phyloP scores from a whole-genome alignment of 1,140 invertebrate species.

The Lepidotrigona ventralis region DNA sequence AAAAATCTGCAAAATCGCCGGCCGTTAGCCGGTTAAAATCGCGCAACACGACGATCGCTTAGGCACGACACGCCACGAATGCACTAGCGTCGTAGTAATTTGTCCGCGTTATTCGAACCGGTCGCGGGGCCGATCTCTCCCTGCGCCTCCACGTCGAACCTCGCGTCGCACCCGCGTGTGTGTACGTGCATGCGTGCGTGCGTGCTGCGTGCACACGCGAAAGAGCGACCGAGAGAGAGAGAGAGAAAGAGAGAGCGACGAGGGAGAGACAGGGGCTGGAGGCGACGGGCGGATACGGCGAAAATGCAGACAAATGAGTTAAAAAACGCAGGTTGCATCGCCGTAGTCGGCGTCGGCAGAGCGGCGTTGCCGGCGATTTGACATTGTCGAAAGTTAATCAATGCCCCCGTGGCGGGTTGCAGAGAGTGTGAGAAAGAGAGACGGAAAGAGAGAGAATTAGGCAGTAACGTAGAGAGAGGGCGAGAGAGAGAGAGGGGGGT shows the following conservation, averaged over 20 bases:
- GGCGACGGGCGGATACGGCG: conserved; percentile 46
- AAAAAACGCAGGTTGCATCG: conserved; percentile 71
- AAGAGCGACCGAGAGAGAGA: conserved; percentile 14
- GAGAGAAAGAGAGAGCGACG: conserved; percentile 39
- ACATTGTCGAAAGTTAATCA: conserved; percentile 81
- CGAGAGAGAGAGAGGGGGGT: conserved; percentile 21
- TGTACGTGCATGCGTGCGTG: conserved; percentile 22
- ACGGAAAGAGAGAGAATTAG: conserved; percentile 13
- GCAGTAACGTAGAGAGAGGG: neutral
- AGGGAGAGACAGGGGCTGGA: conserved; percentile 44
- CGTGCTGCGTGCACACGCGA: conserved; percentile 26
- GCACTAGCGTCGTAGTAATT: conserved; percentile 71
- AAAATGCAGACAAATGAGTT: conserved; percentile 74
- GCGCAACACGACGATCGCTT: conserved; percentile 62
- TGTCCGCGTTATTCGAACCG: conserved; percentile 76
- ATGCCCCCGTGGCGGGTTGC: conserved; percentile 64
- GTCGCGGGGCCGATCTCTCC: conserved; percentile 59
- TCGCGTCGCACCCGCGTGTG: neutral
- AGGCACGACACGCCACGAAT: conserved; percentile 62
- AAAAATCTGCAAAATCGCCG: conserved; percentile 63
- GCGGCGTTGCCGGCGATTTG: conserved; percentile 74
- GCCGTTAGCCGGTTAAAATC: conserved; percentile 62
- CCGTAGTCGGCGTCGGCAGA: conserved; percentile 57
- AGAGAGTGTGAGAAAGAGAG: neutral
- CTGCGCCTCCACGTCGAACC: neutral